phyloP scores from a whole-genome alignment of 2,888 invertebrate genomes.

The Drosophila subsilvestris region DNA sequence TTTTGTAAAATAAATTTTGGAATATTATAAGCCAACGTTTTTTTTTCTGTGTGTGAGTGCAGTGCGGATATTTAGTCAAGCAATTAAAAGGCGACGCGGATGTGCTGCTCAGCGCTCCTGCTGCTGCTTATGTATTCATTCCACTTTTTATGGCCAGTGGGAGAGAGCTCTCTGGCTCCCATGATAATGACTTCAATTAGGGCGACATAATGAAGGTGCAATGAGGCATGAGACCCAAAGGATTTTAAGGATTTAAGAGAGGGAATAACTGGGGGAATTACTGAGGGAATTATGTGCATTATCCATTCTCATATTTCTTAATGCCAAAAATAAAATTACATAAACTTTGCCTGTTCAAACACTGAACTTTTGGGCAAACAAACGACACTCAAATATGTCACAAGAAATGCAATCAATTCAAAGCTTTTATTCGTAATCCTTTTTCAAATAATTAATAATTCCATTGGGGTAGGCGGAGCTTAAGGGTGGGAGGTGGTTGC shows the following conservation, averaged over 20 bases:
- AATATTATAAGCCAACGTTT: constrained; percentile 40
- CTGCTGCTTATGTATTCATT: not conserved
- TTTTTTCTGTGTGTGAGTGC: not conserved
- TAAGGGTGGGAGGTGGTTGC: not conserved
- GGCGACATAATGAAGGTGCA: constrained; percentile 30
- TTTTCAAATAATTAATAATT: not conserved
- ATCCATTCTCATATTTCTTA: too few species aligned
- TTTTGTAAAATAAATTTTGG: constrained; percentile 30
- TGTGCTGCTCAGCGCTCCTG: not conserved
- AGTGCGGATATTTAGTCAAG: constrained; percentile 39
- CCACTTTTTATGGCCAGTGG: constrained; percentile 36
- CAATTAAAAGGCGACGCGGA: constrained; percentile 14
- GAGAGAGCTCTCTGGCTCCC: constrained; percentile 7
- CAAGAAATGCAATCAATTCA: not conserved
- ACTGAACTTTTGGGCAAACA: not conserved
- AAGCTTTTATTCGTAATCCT: not conserved
- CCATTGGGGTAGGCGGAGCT: not conserved
- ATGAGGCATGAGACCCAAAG: constrained; percentile 24
- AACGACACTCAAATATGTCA: not conserved
- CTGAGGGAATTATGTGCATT: not conserved
- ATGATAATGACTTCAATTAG: constrained; percentile 43
- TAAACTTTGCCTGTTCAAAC: not conserved
- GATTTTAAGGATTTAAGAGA: constrained; percentile 2
- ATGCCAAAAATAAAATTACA: not conserved
- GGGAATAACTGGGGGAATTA: constrained; percentile 6